Conservation (phyloP, 2,888 invertebrate genomes). For the Tetramorium bicarinatum region DNA sequence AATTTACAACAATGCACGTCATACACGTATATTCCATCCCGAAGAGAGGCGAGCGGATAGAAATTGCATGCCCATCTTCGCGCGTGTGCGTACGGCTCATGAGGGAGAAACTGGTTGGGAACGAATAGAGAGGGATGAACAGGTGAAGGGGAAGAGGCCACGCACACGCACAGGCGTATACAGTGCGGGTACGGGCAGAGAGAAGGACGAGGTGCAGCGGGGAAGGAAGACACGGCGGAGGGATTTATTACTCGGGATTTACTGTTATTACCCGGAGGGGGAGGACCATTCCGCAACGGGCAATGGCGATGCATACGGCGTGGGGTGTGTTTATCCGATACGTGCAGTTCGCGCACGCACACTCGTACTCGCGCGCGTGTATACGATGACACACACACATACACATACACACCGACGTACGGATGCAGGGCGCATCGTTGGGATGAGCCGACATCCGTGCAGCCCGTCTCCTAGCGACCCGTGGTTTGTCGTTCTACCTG, state of each 20-base stretch:
- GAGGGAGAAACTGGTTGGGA: slow-evolving; percentile 38
- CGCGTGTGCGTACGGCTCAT: neutral
- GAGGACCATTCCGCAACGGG: slow-evolving; percentile 71
- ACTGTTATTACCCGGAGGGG: slow-evolving; percentile 85
- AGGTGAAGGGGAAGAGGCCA: slow-evolving; percentile 35
- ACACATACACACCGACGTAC: slow-evolving; percentile 18
- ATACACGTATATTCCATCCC: slow-evolving; percentile 56
- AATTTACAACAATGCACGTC: slow-evolving; percentile 77
- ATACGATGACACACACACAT: no score
- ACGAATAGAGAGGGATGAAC: slow-evolving; percentile 56
- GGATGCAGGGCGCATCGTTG: slow-evolving; percentile 43
- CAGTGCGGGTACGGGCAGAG: slow-evolving; percentile 17
- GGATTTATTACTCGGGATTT: slow-evolving; percentile 85
- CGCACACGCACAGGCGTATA: slow-evolving; percentile 13
- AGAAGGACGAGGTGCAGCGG: slow-evolving; percentile 61
- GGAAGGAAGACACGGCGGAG: slow-evolving; percentile 72
- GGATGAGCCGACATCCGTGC: slow-evolving; percentile 31
- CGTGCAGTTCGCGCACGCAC: slow-evolving; percentile 29
- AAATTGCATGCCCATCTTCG: slow-evolving; percentile 28
- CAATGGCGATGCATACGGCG: slow-evolving; percentile 73
- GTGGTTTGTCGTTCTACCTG: slow-evolving; percentile 67
- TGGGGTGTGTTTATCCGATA: slow-evolving; percentile 75
- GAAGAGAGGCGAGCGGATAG: slow-evolving; percentile 44
- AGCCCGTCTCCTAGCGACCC: slow-evolving; percentile 65
- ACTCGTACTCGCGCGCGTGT: slow-evolving; percentile 10